Conservation (phyloP, 2,888 invertebrate species). For the Caenorhabditis uteleia region DNA sequence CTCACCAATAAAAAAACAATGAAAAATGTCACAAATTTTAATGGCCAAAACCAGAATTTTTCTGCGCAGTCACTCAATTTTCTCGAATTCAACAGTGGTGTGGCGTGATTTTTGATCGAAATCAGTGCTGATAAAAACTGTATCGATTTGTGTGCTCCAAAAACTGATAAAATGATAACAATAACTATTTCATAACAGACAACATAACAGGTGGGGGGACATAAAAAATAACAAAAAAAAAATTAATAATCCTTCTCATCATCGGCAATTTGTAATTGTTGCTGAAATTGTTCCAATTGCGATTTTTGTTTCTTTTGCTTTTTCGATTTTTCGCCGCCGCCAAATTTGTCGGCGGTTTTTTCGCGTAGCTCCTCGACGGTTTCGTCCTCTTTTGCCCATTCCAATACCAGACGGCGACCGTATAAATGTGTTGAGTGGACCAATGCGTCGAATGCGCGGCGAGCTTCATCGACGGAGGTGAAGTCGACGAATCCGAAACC, state of each 20-base stretch:
- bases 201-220: too few relatives aligned
- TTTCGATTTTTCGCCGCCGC: constrained; percentile 13
- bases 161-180: too few relatives aligned
- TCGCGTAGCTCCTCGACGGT: constrained; percentile 80
- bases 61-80: too few relatives aligned
- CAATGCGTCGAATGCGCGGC: constrained; percentile 83
- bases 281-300: constrained; percentile 40
- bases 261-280: constrained; percentile 43
- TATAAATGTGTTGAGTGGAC: constrained; percentile 95
- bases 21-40: too few relatives aligned
- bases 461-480: constrained; percentile 80
- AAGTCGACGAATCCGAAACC: constrained; percentile 98
- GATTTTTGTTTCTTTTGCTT: constrained; percentile 36
- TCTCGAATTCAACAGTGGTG: too few relatives aligned
- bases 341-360: constrained; percentile 60
- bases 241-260: constrained; percentile 36
- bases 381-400: constrained; percentile 85
- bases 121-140: too few relatives aligned
- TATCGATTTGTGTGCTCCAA: too few relatives aligned
- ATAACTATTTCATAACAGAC: too few relatives aligned
- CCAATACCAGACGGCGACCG: constrained; percentile 89
- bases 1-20: too few relatives aligned
- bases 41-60: too few relatives aligned
- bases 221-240: too few relatives aligned
- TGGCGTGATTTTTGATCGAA: too few relatives aligned